These are phyloP conservation scores for Blastobasis lacticolella DNA, from an alignment of 2,888 invertebrate genomes.

Conservation along the genomic window DNA sequence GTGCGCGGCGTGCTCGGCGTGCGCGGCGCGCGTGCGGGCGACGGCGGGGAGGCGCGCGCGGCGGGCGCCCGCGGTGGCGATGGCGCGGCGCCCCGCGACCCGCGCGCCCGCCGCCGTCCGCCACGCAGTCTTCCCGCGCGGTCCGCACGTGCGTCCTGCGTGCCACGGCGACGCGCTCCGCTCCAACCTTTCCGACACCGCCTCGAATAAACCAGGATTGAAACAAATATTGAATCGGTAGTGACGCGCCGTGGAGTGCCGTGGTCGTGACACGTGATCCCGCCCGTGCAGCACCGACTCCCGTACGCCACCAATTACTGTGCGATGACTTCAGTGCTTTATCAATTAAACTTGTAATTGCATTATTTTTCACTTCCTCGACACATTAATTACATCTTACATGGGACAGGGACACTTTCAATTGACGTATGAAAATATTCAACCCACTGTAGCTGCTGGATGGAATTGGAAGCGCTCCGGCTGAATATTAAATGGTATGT, in stretches of 20 bases:
- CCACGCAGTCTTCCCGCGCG: slow-evolving; percentile 75
- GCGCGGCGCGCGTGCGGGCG: slow-evolving; percentile 35
- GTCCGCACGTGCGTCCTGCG: slow-evolving; percentile 66
- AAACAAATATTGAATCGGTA: slow-evolving; percentile 33
- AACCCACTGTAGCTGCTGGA: slow-evolving; percentile 28
- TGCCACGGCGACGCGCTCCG: slow-evolving; percentile 39
- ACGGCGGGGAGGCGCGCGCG: slow-evolving; percentile 22
- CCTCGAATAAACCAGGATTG: slow-evolving; percentile 42
- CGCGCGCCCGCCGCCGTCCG: slow-evolving; percentile 47
- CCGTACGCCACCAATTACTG: slow-evolving; percentile 20
- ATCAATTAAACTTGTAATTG: slow-evolving; percentile 58
- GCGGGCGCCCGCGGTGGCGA: slow-evolving; percentile 18
- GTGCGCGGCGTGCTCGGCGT: slow-evolving; percentile 1
- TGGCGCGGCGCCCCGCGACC: slow-evolving; percentile 44
- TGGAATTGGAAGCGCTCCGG: slow-evolving; percentile 42
- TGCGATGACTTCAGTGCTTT: slow-evolving; percentile 50
- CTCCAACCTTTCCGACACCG: slow-evolving; percentile 43
- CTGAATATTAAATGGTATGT: slow-evolving; percentile 60
- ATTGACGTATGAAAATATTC: slow-evolving; percentile 53
- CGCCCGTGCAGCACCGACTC: slow-evolving; percentile 6
- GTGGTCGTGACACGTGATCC: slow-evolving; percentile 22
- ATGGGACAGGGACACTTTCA: slow-evolving; percentile 57
- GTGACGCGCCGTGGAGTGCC: slow-evolving; percentile 34
- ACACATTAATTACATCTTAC: slow-evolving; percentile 62
- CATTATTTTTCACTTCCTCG: slow-evolving; percentile 59